Evolutionary conservation across 2,113 vertebrate species (phyloP).

Genomic region (Anhinga anhinga): DNA sequence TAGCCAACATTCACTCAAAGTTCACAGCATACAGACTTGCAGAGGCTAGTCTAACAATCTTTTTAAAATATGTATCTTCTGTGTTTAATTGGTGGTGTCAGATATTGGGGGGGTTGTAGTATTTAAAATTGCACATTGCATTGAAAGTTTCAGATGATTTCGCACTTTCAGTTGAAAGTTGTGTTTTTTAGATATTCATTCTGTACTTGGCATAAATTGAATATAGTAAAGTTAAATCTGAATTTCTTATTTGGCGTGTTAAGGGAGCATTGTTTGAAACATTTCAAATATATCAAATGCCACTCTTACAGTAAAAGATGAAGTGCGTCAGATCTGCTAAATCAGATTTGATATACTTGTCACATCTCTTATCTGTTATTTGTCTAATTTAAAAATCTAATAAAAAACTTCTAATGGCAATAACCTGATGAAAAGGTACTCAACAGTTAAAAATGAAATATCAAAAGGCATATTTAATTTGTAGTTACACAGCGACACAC

Average conservation of each 20-base stretch:
- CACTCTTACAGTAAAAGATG: background rate
- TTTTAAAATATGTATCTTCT: background rate
- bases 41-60: background rate
- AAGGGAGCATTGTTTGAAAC: slow-evolving; percentile 16
- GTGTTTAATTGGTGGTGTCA: background rate
- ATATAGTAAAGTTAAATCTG: background rate
- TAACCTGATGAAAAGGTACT: slow-evolving; percentile 53
- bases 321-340: slow-evolving; percentile 12
- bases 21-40: background rate
- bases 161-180: background rate
- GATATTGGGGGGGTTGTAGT: background rate
- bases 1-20: background rate
- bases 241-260: background rate
- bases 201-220: background rate
- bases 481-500: slow-evolving; percentile 8
- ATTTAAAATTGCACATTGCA: background rate
- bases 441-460: slow-evolving; percentile 47
- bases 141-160: background rate
- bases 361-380: slow-evolving; percentile 42
- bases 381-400: slow-evolving; percentile 26
- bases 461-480: slow-evolving; percentile 62
- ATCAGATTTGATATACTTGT: slow-evolving; percentile 45
- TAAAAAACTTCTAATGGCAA: slow-evolving; percentile 13
- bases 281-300: slow-evolving; percentile 30
- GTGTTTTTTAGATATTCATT: background rate